Base-by-base conservation (phyloP, 2,888 invertebrate species). In the Aromia moschata region DNA sequence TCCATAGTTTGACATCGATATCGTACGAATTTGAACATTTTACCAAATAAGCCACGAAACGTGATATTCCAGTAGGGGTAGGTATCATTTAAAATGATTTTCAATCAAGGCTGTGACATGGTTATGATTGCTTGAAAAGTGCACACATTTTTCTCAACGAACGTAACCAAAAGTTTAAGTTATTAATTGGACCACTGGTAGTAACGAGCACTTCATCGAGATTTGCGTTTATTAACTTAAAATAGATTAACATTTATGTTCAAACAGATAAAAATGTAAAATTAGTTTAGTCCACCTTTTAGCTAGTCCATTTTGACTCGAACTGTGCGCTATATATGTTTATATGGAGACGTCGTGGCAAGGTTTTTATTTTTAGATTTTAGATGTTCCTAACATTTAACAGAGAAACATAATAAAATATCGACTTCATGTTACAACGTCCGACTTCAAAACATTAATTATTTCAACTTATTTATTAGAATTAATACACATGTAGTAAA, bases 341-440 rank as follows among this genome's bases (percentile, higher is more conserved):
- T 77, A 75, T 73, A 74, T 69, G 67, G 68, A 71, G 72, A 75
- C 75, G 73, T 68, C 70, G 75, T 72, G 72, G 73, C 73, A 72
- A 69, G 74, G 70, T 72, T 74, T 77, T 77, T 78, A 78, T 78
- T 78, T 78, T 78, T 78, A 78, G 78, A 76, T 72, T 73, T 75
- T 65, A 62, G 67, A 64, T 68, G 64, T 66, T 68, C 65, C 63
- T 62, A 68, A 69, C 62, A 62, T 56, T 47, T 54, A 56, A 63
- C 60, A 67, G 46, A 43, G 45, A 37, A 52, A 55, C 41, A 36
- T 51, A 55, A 53, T 53, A 56, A 56, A 56, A 41, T 56, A 47
- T 56, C 30, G 17, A n/a, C 11, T 41, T 31, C 45, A 46, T 20
- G 54, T 44, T 12, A 33, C 12, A 38, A 36, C 54, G 44, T 38